These are phyloP conservation scores for Urocitellus parryii DNA, from an alignment of 2,113 vertebrate species.

Conservation along the genomic window DNA sequence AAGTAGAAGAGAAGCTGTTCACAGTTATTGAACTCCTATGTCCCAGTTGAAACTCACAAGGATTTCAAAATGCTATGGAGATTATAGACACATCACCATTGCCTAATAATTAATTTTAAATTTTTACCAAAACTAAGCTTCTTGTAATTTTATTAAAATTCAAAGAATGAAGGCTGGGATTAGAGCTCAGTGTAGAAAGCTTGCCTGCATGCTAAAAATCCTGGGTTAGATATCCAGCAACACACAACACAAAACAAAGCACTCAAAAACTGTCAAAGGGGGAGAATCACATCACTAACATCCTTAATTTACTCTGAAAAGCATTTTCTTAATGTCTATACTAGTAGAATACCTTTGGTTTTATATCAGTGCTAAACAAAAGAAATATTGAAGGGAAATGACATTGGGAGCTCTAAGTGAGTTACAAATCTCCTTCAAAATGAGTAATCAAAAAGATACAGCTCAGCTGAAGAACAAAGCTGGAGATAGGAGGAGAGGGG, in stretches of 20 bases:
- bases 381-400: background rate
- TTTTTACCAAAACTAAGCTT: constrained; percentile 25
- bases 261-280: too few relatives aligned
- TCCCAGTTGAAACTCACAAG: background rate
- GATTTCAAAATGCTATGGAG: background rate
- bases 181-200: too few relatives aligned
- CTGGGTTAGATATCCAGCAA: too few relatives aligned
- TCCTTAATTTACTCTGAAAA: background rate
- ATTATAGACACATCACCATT: background rate
- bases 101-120: background rate
- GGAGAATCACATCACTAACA: background rate
- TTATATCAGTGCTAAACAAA: background rate
- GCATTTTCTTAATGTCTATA: background rate
- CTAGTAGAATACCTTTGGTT: background rate
- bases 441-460: background rate
- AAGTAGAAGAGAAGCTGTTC: background rate
- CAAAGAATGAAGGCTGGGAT: background rate
- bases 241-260: too few relatives aligned
- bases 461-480: background rate
- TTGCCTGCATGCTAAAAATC: too few relatives aligned
- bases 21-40: background rate
- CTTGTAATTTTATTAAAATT: background rate
- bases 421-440: background rate
- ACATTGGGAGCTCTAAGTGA: background rate
- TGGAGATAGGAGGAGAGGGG: background rate